Evolutionary conservation across 2,888 invertebrate species (phyloP).

Genomic region (Pristionchus arcanus): DNA sequence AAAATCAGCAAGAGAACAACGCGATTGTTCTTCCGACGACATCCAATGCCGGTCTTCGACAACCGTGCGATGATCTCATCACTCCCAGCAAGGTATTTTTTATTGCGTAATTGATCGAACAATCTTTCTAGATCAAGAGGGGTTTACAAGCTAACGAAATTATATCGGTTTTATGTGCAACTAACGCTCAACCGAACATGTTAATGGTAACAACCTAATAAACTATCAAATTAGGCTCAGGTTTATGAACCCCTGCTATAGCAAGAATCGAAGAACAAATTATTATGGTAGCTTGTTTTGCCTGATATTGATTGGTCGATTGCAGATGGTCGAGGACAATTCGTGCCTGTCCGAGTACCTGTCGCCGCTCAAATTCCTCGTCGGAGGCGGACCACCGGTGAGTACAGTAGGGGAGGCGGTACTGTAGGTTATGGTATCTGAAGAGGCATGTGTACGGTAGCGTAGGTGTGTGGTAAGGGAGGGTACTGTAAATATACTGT

Average conservation of each 20-base stretch:
- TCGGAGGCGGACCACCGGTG: constrained; percentile 58
- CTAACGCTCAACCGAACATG: neutral
- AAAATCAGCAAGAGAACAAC: constrained; percentile 25
- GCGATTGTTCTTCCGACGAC: constrained; percentile 25
- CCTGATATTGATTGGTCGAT: neutral
- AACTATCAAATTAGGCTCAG: constrained; percentile 47
- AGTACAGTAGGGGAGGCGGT: neutral
- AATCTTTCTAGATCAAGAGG: constrained; percentile 24
- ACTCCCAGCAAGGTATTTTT: constrained; percentile 54
- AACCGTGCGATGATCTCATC: constrained; percentile 55
- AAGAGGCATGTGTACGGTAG: neutral
- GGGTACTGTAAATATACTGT: too few species aligned
- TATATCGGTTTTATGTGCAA: neutral
- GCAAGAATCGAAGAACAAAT: too few species aligned
- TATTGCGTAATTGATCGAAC: constrained; percentile 18
- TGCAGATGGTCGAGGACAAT: constrained; percentile 51
- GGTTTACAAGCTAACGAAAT: neutral
- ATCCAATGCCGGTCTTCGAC: neutral
- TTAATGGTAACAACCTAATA: constrained; percentile 50
- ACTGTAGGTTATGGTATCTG: too few species aligned
- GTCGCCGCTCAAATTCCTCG: constrained; percentile 60
- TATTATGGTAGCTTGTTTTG: neutral
- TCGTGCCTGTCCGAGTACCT: constrained; percentile 56
- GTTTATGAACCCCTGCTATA: constrained; percentile 25
- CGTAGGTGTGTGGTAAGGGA: too few species aligned